Conservation (phyloP, 1,140 invertebrate species). For the Ceratoteleas bidentatus region DNA sequence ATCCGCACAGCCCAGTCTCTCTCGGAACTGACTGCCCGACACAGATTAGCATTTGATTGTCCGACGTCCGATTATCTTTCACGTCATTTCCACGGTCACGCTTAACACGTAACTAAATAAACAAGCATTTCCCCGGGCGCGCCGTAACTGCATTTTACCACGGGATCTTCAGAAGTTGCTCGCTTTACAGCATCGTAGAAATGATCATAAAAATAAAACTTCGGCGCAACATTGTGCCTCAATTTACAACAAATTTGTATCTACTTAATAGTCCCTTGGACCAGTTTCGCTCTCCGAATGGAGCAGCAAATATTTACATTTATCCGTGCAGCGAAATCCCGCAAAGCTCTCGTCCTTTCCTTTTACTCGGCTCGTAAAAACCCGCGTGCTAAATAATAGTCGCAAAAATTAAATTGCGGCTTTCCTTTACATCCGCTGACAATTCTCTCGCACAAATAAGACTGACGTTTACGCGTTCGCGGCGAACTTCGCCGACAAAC, state of each 20-base stretch:
- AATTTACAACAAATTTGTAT: slow-evolving; percentile 32
- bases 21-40: too few species aligned
- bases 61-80: not conserved
- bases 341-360: too few species aligned
- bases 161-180: slow-evolving; percentile 12
- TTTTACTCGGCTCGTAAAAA: too few species aligned
- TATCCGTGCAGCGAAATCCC: too few species aligned
- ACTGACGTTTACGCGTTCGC: slow-evolving; percentile 11
- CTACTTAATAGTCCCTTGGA: slow-evolving; percentile 7
- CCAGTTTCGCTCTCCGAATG: too few species aligned
- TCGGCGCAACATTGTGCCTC: slow-evolving; percentile 21
- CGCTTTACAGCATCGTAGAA: slow-evolving; percentile 19
- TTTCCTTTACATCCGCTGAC: too few species aligned
- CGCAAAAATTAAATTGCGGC: too few species aligned
- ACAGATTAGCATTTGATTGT: not conserved
- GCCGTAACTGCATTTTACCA: slow-evolving; percentile 26
- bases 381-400: too few species aligned
- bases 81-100: not conserved
- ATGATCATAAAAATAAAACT: slow-evolving; percentile 44
- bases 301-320: too few species aligned
- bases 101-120: slow-evolving; percentile 4
- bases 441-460: too few species aligned
- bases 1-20: too few species aligned
- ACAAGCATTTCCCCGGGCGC: not conserved
- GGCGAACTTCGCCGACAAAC: slow-evolving; percentile 49